Base-by-base conservation (phyloP, 2,797 vertebrate species). In the Limosa lapponica region DNA sequence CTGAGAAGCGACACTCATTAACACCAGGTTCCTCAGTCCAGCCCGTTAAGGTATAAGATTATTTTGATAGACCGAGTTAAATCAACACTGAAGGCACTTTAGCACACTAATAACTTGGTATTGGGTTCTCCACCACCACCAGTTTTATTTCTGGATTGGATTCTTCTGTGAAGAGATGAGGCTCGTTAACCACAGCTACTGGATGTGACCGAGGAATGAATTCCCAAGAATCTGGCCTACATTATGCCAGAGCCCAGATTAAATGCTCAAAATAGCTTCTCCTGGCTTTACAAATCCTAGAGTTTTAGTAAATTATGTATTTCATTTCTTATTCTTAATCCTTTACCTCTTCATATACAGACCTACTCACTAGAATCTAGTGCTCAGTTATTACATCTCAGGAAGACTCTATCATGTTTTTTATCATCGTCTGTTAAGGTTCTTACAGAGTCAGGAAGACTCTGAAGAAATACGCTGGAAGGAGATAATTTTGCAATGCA, bases 171-270 rank as follows among this genome's bases (percentile, higher is more conserved):
- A 67, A 64, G 57, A 59, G 36, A 51, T 16, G 41, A 73, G 72
- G 39, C 8, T 84, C 27, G 13, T 74, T 16, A n/a, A 17, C 27
- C 54, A 32, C 32, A 52, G 51, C 51, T 71, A 8, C 51, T 39
- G n/a, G 46, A 73, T 2, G 4, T n/a, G 36, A 36, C 37, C 19
- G 43, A 77, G 48, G 30, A 58, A 44, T 6, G 24, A 55, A 66
- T 30, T 39, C 14, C 46, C 0, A 0, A 85, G 24, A 75, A 89
- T 28, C 52, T 34, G 7, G 16, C 4, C 62, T 13, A 18, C 2
- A 1, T 28, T 39, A 59, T 28, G 27, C n/a, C 39, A 44, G 36
- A 80, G 23, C 23, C 30, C 46, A 67, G n/a, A 51, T 62, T 61
- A 80, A 59, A 48, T 12, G 1, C 22, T 27, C 27, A 27, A 32